Evolutionary conservation across 92 coral and sea anemone genomes (phyloP).

Genomic region (Plumapathes pennacea): DNA sequence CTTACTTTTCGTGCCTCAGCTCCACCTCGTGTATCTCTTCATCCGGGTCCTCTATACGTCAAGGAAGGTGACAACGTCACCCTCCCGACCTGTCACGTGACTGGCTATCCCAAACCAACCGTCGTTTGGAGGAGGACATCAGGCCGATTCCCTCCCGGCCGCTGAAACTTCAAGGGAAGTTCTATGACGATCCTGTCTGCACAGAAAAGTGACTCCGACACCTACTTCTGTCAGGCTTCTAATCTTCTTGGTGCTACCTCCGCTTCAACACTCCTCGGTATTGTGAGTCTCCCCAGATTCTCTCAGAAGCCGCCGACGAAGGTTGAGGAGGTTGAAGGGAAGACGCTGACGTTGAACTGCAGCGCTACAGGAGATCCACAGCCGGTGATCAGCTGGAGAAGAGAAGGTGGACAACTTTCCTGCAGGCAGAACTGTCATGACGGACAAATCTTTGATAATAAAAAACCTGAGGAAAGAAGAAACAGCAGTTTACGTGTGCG

Average conservation of each 20-base stretch:
- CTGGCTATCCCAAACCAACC: conserved; percentile 15
- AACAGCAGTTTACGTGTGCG: conserved; percentile 8
- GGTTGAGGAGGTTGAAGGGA: no score
- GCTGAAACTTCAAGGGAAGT: not conserved
- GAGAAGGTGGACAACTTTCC: conserved; percentile 2
- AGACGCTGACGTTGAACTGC: no score
- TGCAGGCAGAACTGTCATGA: not conserved
- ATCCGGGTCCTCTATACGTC: conserved; percentile 14
- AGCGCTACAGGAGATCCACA: no score
- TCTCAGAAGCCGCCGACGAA: conserved; percentile 12
- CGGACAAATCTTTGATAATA: conserved; percentile 3
- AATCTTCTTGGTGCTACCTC: conserved; percentile 8
- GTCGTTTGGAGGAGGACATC: conserved; percentile 18
- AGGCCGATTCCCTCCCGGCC: conserved; percentile 1
- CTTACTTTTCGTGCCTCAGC: no score
- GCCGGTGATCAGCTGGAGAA: no score
- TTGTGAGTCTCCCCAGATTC: conserved; percentile 8
- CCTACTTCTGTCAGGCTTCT: conserved; percentile 11
- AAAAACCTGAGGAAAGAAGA: not conserved
- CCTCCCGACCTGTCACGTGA: conserved; percentile 18
- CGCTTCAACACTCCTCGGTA: not conserved
- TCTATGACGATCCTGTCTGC: not conserved
- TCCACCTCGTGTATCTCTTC: conserved; percentile 8
- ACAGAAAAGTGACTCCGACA: conserved; percentile 4
- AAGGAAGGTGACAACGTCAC: conserved; percentile 9